These are phyloP conservation scores for Ferrisia virgata DNA, from an alignment of 2,888 invertebrate species.

Conservation along the genomic window DNA sequence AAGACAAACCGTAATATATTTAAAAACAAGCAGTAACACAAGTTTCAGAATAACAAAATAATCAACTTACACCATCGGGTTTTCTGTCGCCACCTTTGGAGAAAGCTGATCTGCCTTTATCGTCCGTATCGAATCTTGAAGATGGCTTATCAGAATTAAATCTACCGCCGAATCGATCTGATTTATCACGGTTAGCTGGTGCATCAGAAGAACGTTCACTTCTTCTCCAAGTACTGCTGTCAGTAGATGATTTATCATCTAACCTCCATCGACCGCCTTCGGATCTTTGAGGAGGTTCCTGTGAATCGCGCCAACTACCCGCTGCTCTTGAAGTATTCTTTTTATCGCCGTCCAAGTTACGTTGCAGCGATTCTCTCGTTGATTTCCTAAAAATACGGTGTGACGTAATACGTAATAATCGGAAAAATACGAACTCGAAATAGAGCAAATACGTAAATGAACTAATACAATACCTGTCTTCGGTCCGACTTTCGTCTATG, in stretches of 20 bases:
- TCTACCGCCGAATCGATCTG: neutral
- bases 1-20: neutral
- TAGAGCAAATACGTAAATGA: too few relatives aligned
- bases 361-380: neutral
- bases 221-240: neutral
- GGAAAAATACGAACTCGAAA: too few relatives aligned
- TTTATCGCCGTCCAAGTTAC: neutral
- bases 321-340: neutral
- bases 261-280: neutral
- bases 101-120: slow-evolving; percentile 12
- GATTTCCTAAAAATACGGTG: neutral
- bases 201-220: neutral
- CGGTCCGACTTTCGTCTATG: neutral
- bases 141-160: neutral
- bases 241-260: neutral
- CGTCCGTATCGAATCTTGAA: neutral
- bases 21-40: neutral
- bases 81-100: neutral
- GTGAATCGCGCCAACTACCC: neutral
- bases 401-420: too few relatives aligned
- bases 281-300: neutral
- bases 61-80: neutral
- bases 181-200: neutral
- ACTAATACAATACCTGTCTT: neutral
- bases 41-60: too few relatives aligned